These are phyloP conservation scores for Trichopria drosophilae DNA, from an alignment of 2,888 invertebrate genomes.

Conservation along the genomic window DNA sequence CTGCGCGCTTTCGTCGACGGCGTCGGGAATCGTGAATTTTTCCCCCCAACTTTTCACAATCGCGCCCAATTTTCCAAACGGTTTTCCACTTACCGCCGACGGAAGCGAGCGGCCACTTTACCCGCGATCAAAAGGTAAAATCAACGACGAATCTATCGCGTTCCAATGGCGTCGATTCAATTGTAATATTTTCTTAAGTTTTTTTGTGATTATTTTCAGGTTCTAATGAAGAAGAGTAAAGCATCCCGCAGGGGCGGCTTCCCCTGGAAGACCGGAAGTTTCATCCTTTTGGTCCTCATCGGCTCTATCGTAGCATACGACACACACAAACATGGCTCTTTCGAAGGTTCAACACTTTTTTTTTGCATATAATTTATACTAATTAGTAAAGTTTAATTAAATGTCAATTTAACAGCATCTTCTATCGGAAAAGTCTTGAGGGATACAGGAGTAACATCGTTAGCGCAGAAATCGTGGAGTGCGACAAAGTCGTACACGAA, in stretches of 20 bases:
- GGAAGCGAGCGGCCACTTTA: too few relatives aligned
- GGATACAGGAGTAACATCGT: constrained; percentile 67
- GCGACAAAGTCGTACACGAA: constrained; percentile 65
- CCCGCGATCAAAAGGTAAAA: too few relatives aligned
- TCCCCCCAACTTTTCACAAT: too few relatives aligned
- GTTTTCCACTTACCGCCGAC: too few relatives aligned
- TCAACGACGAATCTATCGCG: too few relatives aligned
- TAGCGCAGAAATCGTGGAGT: constrained; percentile 68
- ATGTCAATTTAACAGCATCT: constrained; percentile 62
- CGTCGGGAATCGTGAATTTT: too few relatives aligned
- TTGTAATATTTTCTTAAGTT: too few relatives aligned
- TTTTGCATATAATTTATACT: background rate
- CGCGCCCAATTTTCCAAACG: too few relatives aligned
- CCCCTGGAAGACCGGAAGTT: constrained; percentile 69
- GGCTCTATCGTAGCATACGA: constrained; percentile 68
- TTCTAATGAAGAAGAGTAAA: constrained; percentile 58
- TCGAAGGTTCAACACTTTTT: constrained; percentile 62
- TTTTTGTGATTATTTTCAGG: too few relatives aligned
- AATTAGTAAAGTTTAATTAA: too few relatives aligned
- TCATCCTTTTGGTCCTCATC: constrained; percentile 65
- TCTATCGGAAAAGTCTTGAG: constrained; percentile 68
- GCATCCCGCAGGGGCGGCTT: constrained; percentile 58
- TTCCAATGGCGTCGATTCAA: too few relatives aligned
- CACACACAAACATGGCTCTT: constrained; percentile 67
- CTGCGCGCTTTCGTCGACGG: too few relatives aligned